These are phyloP conservation scores for Donacobius atricapilla DNA, from an alignment of 2,113 vertebrate genomes.

Conservation along the genomic window DNA sequence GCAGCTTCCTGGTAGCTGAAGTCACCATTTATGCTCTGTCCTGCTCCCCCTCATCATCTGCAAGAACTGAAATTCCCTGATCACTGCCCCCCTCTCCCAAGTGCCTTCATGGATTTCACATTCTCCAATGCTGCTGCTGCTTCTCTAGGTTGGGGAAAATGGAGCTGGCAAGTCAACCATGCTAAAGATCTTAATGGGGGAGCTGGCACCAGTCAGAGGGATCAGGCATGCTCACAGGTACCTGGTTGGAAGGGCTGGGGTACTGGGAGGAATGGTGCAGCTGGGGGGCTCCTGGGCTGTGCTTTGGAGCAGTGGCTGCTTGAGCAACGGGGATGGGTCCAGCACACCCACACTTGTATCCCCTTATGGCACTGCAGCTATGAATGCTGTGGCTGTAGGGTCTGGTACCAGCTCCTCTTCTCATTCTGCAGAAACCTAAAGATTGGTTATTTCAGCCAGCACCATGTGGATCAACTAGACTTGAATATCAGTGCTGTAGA, in stretches of 20 bases:
- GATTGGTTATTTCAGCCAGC: slow-evolving; percentile 97
- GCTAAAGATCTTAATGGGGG: slow-evolving; percentile 94
- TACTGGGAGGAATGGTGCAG: not conserved
- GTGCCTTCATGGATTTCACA: not conserved
- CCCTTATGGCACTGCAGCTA: not conserved
- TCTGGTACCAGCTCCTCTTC: not conserved
- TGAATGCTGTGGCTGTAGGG: fast-evolving
- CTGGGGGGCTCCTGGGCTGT: not conserved
- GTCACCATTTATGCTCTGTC: not conserved
- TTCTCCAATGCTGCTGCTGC: not conserved
- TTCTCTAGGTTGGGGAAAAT: slow-evolving; percentile 90
- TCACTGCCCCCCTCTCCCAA: fast-evolving
- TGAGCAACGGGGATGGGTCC: fast-evolving
- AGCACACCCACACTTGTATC: not conserved
- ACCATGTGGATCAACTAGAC: slow-evolving; percentile 96
- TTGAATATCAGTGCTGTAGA: slow-evolving; percentile 93
- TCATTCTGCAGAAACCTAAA: slow-evolving; percentile 86
- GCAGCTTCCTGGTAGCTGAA: not conserved
- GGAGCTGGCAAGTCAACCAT: slow-evolving; percentile 95
- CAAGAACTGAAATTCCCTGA: not conserved
- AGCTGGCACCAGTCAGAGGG: slow-evolving; percentile 84
- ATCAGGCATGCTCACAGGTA: slow-evolving; percentile 92
- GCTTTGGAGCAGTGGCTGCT: not conserved
- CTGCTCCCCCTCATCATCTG: not conserved
- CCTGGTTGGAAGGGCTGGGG: not conserved